Base-by-base conservation (phyloP, 2,888 invertebrate genomes). In the Agrochola macilenta region DNA sequence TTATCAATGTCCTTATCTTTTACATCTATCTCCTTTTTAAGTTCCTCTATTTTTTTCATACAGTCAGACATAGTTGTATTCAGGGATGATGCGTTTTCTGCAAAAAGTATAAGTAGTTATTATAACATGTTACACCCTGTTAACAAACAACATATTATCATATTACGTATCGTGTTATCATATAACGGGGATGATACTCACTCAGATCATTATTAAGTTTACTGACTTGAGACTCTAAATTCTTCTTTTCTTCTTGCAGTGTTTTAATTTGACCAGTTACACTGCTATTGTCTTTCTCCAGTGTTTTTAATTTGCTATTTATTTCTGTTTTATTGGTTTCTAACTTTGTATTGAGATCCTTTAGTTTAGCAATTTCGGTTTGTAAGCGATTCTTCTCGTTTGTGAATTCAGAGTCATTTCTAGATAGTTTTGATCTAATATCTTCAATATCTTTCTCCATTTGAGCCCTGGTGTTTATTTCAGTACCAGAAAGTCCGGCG, bases 1-100 rank as follows among this genome's bases (percentile, higher is more conserved):
- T 97, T 97, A 69, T 97, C 97, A 74, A 97, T 94, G 92, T 97
- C 97, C 88, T 97, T 98, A 84, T 97, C 97, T 92, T 98, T 97
- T 52, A 95, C 94, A 87, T 97, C 97, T 83, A 98, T 94, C 85
- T 98, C 97, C 81, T 97, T 97, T 91, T 98, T 97, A 5, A 97
- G 94, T 65, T 97, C 97, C 89, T 98, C 98, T 88, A 98, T 97
- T 93, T 97, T 98, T 93, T 96, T 97, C 94, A 96, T 97, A 92
- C 95, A 96, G 69, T 97, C 95, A 43, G 96, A 93, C 91, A 97
- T 93, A 83, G 97, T 97, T 73, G 96, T 96, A 89, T 97, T 96
- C 84, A 97, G 97, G 11, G 96, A 95, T 64, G 95, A 95, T 63
- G 97, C 96, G 74, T 95, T 95, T 95, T 97, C 98, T 98, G 87